Evolutionary conservation across 1,140 invertebrate species (phyloP).

Genomic region (Lucilia cuprina): DNA sequence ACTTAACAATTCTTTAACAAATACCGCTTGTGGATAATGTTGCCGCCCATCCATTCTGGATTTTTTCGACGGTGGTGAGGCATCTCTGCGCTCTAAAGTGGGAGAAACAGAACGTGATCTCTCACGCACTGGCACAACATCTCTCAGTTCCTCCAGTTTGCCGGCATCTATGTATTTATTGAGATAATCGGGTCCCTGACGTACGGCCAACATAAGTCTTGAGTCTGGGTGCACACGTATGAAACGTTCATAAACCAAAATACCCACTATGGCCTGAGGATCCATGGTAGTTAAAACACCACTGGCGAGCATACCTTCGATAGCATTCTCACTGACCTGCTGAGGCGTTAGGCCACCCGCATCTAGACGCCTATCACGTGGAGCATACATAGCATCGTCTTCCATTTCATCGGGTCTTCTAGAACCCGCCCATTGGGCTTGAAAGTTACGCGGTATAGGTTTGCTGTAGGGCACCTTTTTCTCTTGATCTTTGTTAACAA

Average conservation of each 20-base stretch:
- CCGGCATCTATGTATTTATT: constrained; percentile 79
- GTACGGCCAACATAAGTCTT: constrained; percentile 75
- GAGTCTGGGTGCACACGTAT: constrained; percentile 78
- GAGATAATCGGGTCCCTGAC: constrained; percentile 76
- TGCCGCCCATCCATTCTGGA: constrained; percentile 53
- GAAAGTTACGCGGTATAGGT: constrained; percentile 94
- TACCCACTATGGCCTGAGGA: constrained; percentile 75
- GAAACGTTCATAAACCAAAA: constrained; percentile 76
- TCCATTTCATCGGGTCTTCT: constrained; percentile 63
- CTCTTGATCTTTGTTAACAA: constrained; percentile 71
- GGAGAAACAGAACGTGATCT: constrained; percentile 64
- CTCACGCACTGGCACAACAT: constrained; percentile 73
- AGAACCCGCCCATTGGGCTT: constrained; percentile 93
- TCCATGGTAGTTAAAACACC: constrained; percentile 67
- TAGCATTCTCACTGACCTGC: constrained; percentile 74
- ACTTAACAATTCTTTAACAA: constrained; percentile 51
- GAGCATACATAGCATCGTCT: constrained; percentile 48
- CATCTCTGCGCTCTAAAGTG: constrained; percentile 51
- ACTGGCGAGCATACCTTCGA: constrained; percentile 74
- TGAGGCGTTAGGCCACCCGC: constrained; percentile 68
- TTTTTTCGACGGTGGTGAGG: constrained; percentile 53
- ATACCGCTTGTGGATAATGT: constrained; percentile 58
- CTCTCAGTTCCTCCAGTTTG: constrained; percentile 78
- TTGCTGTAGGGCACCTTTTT: constrained; percentile 93
- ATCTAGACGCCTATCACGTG: constrained; percentile 62